Evolutionary conservation across 1,140 invertebrate species (phyloP).

Genomic region (Bactericera cockerelli): DNA sequence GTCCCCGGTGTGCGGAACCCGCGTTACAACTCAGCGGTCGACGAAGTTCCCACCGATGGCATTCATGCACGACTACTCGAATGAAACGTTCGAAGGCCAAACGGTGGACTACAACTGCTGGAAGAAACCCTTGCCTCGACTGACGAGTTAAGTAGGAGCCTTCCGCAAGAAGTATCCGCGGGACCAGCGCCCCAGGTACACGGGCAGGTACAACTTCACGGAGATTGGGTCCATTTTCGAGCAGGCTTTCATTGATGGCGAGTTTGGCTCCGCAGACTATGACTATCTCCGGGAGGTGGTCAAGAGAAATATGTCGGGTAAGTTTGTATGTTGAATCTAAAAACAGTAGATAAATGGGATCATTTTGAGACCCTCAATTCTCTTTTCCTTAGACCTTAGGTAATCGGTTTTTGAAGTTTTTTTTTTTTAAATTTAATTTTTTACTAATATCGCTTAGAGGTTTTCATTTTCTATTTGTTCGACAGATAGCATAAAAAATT

Average conservation of each 20-base stretch:
- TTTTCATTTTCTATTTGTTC: too few relatives aligned
- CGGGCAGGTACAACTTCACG: neutral
- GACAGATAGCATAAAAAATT: too few relatives aligned
- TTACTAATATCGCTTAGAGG: too few relatives aligned
- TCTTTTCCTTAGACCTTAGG: too few relatives aligned
- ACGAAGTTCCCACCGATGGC: neutral
- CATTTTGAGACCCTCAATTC: too few relatives aligned
- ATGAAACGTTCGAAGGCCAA: constrained; percentile 2
- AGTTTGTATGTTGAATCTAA: too few relatives aligned
- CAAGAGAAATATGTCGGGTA: neutral
- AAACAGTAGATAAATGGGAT: too few relatives aligned
- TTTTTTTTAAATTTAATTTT: too few relatives aligned
- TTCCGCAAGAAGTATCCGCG: neutral
- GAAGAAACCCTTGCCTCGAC: neutral
- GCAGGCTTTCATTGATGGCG: neutral
- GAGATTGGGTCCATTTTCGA: neutral
- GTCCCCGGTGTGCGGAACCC: neutral
- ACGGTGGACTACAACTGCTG: neutral
- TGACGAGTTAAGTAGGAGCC: neutral
- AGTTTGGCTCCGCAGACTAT: neutral
- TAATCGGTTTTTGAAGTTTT: too few relatives aligned
- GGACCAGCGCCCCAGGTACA: neutral
- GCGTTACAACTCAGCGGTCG: neutral
- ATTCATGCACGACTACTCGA: neutral
- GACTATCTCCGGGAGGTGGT: neutral